Conservation (phyloP, 2,113 vertebrate genomes). For the Pelmatolapia mariae region DNA sequence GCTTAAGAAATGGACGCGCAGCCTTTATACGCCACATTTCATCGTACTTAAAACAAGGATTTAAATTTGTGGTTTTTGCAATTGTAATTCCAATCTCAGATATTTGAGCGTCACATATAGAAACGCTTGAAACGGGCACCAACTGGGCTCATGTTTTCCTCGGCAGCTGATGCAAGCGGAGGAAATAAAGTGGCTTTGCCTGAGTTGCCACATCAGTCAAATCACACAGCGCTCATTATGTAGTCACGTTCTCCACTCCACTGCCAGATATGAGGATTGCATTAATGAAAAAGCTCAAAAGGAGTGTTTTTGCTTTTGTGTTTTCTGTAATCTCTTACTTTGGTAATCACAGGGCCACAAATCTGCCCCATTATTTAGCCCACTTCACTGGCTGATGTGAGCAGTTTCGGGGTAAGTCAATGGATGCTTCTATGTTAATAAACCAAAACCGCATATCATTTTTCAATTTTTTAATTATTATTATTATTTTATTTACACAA, state of each 20-base stretch:
- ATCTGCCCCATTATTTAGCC: neutral
- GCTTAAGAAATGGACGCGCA: neutral
- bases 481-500: conserved; percentile 35
- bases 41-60: neutral
- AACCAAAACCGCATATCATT: neutral
- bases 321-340: conserved; percentile 15
- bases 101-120: neutral
- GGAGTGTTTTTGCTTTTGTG: conserved; percentile 5
- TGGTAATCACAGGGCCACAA: neutral
- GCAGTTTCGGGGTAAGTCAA: neutral
- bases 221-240: neutral
- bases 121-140: neutral
- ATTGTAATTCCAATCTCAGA: neutral
- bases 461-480: neutral
- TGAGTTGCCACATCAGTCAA: neutral
- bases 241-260: conserved; percentile 4
- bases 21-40: neutral
- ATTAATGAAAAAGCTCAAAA: conserved; percentile 9
- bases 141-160: neutral
- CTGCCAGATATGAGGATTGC: conserved; percentile 17
- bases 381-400: neutral
- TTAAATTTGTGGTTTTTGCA: neutral
- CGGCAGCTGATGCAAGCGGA: neutral
- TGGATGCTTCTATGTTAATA: neutral
- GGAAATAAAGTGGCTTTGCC: conserved; percentile 5